Conservation (phyloP, 2,888 invertebrate genomes). For the Gisinianus flammeolus region DNA sequence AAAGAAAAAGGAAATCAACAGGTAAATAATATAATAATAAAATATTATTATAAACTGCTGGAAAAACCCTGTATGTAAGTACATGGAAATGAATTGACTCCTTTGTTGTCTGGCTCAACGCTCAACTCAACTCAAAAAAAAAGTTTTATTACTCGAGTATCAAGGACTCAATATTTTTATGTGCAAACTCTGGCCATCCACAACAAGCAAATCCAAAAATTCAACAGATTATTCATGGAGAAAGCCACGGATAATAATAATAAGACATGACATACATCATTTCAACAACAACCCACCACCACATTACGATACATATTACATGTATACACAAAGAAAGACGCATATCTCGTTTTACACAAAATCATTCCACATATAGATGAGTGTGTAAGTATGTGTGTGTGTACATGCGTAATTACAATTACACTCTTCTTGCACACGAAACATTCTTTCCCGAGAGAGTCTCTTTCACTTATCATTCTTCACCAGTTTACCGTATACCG, state of each 20-base stretch:
- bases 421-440: background rate
- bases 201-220: too few relatives aligned
- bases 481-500: background rate
- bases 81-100: background rate
- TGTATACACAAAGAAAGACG: background rate
- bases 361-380: background rate
- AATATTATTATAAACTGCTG: too few relatives aligned
- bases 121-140: too few relatives aligned
- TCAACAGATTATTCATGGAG: background rate
- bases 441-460: background rate
- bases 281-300: background rate
- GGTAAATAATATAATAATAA: too few relatives aligned
- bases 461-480: background rate
- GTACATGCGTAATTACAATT: background rate
- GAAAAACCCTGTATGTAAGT: too few relatives aligned
- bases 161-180: background rate
- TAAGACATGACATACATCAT: background rate
- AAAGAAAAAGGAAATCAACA: too few relatives aligned
- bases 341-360: background rate
- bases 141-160: background rate
- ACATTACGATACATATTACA: background rate
- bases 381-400: background rate
- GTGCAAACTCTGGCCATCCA: background rate
- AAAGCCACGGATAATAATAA: background rate
- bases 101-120: background rate